phyloP scores from a whole-genome alignment of 2,797 vertebrate species.

The Diplodus sargus region DNA sequence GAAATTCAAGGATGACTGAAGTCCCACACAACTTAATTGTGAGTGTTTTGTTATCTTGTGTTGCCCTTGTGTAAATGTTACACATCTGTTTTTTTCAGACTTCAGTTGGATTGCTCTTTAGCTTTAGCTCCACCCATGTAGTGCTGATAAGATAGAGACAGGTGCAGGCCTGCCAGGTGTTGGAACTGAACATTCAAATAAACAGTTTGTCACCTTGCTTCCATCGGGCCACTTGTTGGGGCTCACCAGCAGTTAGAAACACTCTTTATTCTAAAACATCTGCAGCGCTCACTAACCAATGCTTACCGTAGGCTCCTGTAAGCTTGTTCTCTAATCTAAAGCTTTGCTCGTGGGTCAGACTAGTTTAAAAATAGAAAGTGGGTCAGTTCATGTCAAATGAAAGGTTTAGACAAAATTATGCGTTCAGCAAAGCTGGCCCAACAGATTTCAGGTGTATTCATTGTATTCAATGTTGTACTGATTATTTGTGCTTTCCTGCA shows the following conservation, averaged over 20 bases:
- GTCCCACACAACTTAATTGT: conserved; percentile 48
- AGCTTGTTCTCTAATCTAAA: conserved; percentile 27
- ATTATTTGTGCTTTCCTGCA: neutral
- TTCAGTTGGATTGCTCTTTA: conserved; percentile 16
- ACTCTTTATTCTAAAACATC: neutral
- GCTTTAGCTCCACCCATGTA: conserved; percentile 21
- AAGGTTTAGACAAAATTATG: neutral
- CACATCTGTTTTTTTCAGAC: conserved; percentile 6
- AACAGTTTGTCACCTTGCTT: neutral
- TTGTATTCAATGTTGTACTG: neutral
- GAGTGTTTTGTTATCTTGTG: conserved; percentile 46
- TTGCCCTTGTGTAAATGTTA: neutral
- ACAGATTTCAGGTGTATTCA: neutral
- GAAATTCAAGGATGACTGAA: conserved; percentile 89
- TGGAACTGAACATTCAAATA: conserved; percentile 20
- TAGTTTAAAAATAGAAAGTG: conserved; percentile 9
- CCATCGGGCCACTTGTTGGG: neutral
- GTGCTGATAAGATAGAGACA: conserved; percentile 18
- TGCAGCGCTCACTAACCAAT: neutral
- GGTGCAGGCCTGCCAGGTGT: conserved; percentile 24
- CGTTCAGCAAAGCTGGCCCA: neutral
- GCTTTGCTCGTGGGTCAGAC: neutral
- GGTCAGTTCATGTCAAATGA: neutral
- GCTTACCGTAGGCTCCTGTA: neutral
- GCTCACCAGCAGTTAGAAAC: neutral